These are phyloP conservation scores for Oryzaephilus surinamensis DNA, from an alignment of 1,140 invertebrate genomes.

Conservation along the genomic window DNA sequence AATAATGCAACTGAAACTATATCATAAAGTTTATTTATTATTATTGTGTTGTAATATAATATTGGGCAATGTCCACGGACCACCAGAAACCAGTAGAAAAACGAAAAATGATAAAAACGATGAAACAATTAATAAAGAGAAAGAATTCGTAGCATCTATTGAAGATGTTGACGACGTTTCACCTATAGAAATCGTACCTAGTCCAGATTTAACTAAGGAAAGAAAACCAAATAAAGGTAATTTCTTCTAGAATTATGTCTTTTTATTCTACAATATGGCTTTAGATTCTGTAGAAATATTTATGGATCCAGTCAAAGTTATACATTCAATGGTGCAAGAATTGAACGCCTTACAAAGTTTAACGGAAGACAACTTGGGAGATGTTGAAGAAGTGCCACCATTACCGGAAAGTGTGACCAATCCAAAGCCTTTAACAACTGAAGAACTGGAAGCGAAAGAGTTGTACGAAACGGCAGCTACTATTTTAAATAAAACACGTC, in stretches of 20 bases:
- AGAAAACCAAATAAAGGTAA: slow-evolving; percentile 20
- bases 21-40: slow-evolving; percentile 5
- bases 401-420: slow-evolving; percentile 13
- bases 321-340: slow-evolving; percentile 31
- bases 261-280: slow-evolving; percentile 7
- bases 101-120: slow-evolving; percentile 9
- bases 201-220: slow-evolving; percentile 32
- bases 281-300: slow-evolving; percentile 20
- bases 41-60: slow-evolving; percentile 28
- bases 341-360: slow-evolving; percentile 22
- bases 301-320: slow-evolving; percentile 28
- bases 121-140: slow-evolving; percentile 5
- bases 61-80: slow-evolving; percentile 21
- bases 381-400: slow-evolving; percentile 40
- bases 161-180: slow-evolving; percentile 19
- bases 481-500: slow-evolving; percentile 54
- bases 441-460: slow-evolving; percentile 54
- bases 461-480: slow-evolving; percentile 54
- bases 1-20: slow-evolving; percentile 1
- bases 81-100: slow-evolving; percentile 15
- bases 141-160: slow-evolving; percentile 18
- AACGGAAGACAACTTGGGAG: slow-evolving; percentile 16
- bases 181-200: slow-evolving; percentile 30
- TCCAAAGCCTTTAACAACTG: slow-evolving; percentile 43
- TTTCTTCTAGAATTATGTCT: background rate